Base-by-base conservation (phyloP, 2,113 vertebrate genomes). In the Cryptotis parvus region DNA sequence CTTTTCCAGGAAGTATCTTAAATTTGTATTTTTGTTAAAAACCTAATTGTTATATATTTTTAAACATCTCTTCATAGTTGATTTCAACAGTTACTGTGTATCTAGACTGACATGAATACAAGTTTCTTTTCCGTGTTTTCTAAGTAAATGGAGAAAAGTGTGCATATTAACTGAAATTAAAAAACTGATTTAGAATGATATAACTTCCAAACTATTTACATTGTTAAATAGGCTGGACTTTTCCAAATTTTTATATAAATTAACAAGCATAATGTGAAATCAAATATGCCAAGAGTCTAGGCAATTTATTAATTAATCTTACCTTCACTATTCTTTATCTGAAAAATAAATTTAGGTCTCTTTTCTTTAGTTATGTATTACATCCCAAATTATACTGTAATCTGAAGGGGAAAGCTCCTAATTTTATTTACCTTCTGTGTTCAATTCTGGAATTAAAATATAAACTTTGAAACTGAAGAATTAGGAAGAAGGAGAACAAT, bases 401-500 rank as follows among this genome's bases (percentile, higher is more conserved):
- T 33, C 15, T 27, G 52, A 16, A 15, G 37, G 5, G 4, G 9
- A 45, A 55, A 92, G 43, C 43, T 75, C n/a, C 41, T 65, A n/a
- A 73, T 68, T 83, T 84, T 89, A 39, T 84, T 49, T 49, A 9
- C 55, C 22, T 91, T 87, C 45, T 92, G 45, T 84, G 45, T 86
- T 94, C 49, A 86, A 93, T 97, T 94, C 84, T 96, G 79, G 90
- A 94, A 89, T 96, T 96, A 97, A 91, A 94, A 73, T 96, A 83
- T 96, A 95, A 97, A 98, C 96, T 97, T 97, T 97, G 97, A 97
- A 97, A 97, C 96, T 88, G 93, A 90, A 90, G 4, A 97, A 91
- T 58, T 94, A 81, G 92, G 90, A 96, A 96, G 93, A 63, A 96
- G 72, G 77, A 95, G 92, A 90, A 87, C 79, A 96, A 95, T 82